Evolutionary conservation across 2,113 vertebrate species (phyloP), one percentile per base, ranked within the genome.

Genomic region (Caracal caracal): DNA sequence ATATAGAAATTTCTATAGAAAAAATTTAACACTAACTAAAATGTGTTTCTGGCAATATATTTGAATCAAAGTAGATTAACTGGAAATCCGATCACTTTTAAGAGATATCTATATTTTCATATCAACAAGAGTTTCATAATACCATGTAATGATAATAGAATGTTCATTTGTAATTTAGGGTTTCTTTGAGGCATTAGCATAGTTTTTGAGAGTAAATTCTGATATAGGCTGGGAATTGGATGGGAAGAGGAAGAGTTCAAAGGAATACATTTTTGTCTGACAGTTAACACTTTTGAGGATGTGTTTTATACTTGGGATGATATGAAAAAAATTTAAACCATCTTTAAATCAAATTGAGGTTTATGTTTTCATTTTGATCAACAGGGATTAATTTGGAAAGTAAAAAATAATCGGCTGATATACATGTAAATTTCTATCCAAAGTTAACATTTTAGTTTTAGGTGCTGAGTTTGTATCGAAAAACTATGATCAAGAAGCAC

Each of bases 301-400:
- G 11, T 56, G 22, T 65, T 80, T 53, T 81, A 90, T 89, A 71
- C 20, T 92, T 92, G 63, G 43, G 10, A 80, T 93, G 93, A 68
- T 95, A 22, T 65, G 16, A 79, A 83, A 68, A 33, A n/a, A 61
- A 59, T 70, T 75, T 92, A 89, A 94, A 71, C 56, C 17, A 33
- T 71, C 71, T 93, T 93, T 73, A 97, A 92, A 85, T 97, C 66
- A 96, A 92, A 84, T 76, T 90, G 40, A 93, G 30, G 40, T 96
- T 97, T 95, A 96, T 94, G 33, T 83, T 91, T 96, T 93, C 40
- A 88, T 90, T 97, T 97, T 95, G 65, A 97, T 94, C 59, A 94
- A 47, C 4, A 89, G 76, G 51, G 37, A 88, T 90, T 97, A 93
- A 97, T 97, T 96, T 95, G 71, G 75, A 92, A 95, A 90, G n/a